Evolutionary conservation across 2,888 invertebrate species (phyloP).

Genomic region (Phragmatobia fuliginosa): DNA sequence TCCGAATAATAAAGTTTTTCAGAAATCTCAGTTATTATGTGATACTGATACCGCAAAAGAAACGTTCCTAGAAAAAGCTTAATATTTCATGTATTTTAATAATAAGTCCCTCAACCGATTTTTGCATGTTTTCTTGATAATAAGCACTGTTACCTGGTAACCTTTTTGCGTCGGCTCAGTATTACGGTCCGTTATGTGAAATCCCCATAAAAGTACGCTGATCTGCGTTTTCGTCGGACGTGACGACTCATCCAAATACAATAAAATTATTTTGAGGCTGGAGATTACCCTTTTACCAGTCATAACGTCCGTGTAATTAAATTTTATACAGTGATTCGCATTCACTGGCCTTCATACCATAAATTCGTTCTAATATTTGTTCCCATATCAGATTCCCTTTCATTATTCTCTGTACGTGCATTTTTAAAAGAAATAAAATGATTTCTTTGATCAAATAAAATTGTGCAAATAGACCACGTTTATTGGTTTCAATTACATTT

Average conservation of each 20-base stretch:
- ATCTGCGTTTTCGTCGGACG: background rate
- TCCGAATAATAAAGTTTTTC: background rate
- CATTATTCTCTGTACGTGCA: background rate
- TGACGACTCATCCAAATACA: background rate
- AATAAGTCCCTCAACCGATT: background rate
- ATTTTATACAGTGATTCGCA: conserved; percentile 3
- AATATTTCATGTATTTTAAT: conserved; percentile 2
- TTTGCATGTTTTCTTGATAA: background rate
- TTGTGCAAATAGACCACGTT: background rate
- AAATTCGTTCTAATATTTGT: conserved; percentile 3
- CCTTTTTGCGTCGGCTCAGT: background rate
- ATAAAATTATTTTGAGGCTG: conserved; percentile 5
- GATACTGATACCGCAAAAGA: background rate
- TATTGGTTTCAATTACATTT: background rate
- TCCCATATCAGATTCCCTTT: background rate
- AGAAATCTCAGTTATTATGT: background rate
- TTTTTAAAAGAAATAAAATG: background rate
- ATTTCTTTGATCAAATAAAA: background rate
- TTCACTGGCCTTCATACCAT: background rate
- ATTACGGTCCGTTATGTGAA: background rate
- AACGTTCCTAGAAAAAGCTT: background rate
- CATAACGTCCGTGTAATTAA: background rate
- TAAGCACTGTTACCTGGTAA: background rate
- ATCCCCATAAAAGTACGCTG: background rate
- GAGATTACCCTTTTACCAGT: conserved; percentile 7